Percentiles rank a stretch among this genome's conserved stretches.
phyloP scores from a whole-genome alignment of 2,113 vertebrate species.

The Gallinago media region DNA sequence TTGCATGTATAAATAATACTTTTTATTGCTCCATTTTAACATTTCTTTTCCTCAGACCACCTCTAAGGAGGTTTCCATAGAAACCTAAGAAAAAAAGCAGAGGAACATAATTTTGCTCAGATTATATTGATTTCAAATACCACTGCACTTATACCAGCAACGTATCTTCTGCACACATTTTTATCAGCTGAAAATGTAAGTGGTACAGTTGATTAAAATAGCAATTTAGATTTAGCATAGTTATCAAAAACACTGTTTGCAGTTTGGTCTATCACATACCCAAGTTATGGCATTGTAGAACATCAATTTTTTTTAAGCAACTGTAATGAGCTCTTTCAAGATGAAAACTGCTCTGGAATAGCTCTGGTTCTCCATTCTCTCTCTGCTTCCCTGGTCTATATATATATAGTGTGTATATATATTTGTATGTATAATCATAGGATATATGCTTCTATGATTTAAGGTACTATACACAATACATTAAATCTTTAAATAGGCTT shows the following conservation, averaged over 20 bases:
- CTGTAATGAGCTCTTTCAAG: background rate
- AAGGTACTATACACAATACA: background rate
- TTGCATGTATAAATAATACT: slow-evolving; percentile 47
- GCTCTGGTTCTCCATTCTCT: background rate
- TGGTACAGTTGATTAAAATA: slow-evolving; percentile 52
- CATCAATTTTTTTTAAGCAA: slow-evolving; percentile 12
- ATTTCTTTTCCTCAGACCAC: slow-evolving; percentile 45
- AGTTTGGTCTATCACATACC: slow-evolving; percentile 51
- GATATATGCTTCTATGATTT: background rate
- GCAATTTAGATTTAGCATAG: slow-evolving; percentile 43
- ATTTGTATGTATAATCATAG: background rate
- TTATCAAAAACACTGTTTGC: slow-evolving; percentile 37
- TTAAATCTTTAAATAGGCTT: background rate
- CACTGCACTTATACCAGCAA: background rate
- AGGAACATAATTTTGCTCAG: slow-evolving; percentile 28
- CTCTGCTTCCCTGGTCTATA: background rate
- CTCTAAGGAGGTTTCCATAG: slow-evolving; percentile 74
- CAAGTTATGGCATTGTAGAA: slow-evolving; percentile 22
- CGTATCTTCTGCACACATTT: slow-evolving; percentile 23
- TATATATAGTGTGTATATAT: background rate
- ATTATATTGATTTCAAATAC: slow-evolving; percentile 50
- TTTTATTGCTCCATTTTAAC: slow-evolving; percentile 64
- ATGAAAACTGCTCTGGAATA: background rate
- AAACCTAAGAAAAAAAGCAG: slow-evolving; percentile 67
- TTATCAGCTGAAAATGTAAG: slow-evolving; percentile 51